Conservation (phyloP, 1,140 invertebrate species). For the Asobara japonica region DNA sequence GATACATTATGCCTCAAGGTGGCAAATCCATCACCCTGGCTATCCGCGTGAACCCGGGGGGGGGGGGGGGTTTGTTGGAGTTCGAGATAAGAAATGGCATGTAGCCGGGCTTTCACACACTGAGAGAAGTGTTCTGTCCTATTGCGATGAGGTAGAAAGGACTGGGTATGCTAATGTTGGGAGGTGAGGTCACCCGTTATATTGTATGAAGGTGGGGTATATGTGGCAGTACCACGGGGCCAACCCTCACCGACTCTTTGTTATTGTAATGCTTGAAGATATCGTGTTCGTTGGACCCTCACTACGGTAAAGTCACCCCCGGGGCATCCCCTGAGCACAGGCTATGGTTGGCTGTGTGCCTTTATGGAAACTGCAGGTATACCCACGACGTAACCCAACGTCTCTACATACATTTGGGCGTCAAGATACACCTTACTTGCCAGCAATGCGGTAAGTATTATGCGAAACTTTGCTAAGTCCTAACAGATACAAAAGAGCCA, state of each 20-base stretch:
- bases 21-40: conserved; percentile 40
- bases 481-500: background rate
- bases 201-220: background rate
- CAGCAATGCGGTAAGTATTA: background rate
- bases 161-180: conserved; percentile 40
- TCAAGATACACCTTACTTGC: conserved; percentile 6
- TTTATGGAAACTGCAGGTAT: conserved; percentile 12
- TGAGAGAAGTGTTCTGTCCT: background rate
- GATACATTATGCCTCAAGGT: background rate
- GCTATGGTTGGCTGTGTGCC: background rate
- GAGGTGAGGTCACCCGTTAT: conserved; percentile 36
- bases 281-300: conserved; percentile 37
- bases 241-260: conserved; percentile 39
- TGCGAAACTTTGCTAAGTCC: background rate
- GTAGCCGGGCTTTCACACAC: conserved; percentile 39
- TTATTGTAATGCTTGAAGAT: conserved; percentile 46
- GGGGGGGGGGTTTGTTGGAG: conserved; percentile 44
- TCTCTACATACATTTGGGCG: conserved; percentile 3
- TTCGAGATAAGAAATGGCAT: conserved; percentile 41
- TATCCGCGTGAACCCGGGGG: conserved; percentile 40
- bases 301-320: conserved; percentile 40
- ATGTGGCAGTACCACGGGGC: conserved; percentile 6
- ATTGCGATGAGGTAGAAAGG: conserved; percentile 22
- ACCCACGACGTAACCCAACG: too few species aligned
- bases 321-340: conserved; percentile 29